These are phyloP conservation scores for Argyra leucocephala DNA, from an alignment of 2,888 invertebrate species.

Conservation along the genomic window DNA sequence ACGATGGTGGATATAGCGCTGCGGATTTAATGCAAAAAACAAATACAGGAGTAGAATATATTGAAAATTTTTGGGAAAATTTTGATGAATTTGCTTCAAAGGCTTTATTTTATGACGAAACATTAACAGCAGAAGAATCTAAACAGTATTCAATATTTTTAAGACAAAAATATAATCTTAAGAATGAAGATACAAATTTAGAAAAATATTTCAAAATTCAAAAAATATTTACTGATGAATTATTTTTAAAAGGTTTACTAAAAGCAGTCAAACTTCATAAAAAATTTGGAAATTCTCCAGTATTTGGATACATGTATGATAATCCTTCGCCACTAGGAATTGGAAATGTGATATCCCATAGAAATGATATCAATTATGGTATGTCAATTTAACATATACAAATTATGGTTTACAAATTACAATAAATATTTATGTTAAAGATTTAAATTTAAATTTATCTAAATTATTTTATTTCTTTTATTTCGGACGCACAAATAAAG, in stretches of 20 bases:
- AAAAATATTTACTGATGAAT: slow-evolving; percentile 53
- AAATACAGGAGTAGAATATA: slow-evolving; percentile 47
- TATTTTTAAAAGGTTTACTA: slow-evolving; percentile 51
- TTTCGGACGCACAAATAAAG: not conserved
- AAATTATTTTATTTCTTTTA: not conserved
- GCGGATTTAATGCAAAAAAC: slow-evolving; percentile 45
- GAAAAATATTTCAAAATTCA: slow-evolving; percentile 37
- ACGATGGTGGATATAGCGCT: slow-evolving; percentile 66
- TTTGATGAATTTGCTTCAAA: slow-evolving; percentile 46
- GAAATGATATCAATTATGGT: slow-evolving; percentile 45
- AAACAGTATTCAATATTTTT: slow-evolving; percentile 25
- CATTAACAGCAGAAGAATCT: slow-evolving; percentile 43
- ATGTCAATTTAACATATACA: no score
- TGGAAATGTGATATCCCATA: slow-evolving; percentile 46
- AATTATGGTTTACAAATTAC: not conserved
- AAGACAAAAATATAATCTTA: slow-evolving; percentile 23
- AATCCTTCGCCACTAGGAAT: slow-evolving; percentile 51
- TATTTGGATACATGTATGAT: slow-evolving; percentile 54
- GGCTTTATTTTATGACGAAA: slow-evolving; percentile 55
- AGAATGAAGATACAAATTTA: slow-evolving; percentile 16
- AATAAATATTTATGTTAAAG: not conserved
- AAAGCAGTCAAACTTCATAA: slow-evolving; percentile 52
- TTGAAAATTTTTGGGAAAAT: slow-evolving; percentile 2
- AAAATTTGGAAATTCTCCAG: slow-evolving; percentile 45
- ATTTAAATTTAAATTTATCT: not conserved